Conservation (phyloP, 1,140 invertebrate species). For the Cotesia vestalis region DNA sequence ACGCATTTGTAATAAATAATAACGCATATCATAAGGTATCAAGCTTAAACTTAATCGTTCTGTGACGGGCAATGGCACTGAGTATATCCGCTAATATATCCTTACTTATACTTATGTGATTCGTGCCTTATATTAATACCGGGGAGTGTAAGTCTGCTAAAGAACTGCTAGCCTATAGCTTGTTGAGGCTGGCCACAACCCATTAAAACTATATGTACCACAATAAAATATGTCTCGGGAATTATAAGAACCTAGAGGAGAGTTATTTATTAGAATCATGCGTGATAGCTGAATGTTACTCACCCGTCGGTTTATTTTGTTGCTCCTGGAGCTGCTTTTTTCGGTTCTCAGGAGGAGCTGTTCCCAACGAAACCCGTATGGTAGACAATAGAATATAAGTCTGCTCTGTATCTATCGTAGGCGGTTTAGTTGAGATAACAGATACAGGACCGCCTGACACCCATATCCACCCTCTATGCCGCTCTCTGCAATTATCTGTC, state of each 20-base stretch:
- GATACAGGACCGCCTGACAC: slow-evolving; percentile 46
- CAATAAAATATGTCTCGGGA: slow-evolving; percentile 12
- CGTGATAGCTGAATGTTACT: slow-evolving; percentile 8
- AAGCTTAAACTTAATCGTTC: slow-evolving; percentile 31
- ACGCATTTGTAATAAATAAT: slow-evolving; percentile 31
- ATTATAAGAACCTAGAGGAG: slow-evolving; percentile 5
- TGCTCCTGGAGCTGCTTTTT: background rate
- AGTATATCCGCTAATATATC: slow-evolving; percentile 2
- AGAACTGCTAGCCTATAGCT: background rate
- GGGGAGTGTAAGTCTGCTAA: too few relatives aligned
- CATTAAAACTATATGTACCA: slow-evolving; percentile 1
- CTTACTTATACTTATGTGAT: slow-evolving; percentile 6
- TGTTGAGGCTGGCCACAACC: too few relatives aligned
- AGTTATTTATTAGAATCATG: slow-evolving; percentile 36
- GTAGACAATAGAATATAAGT: slow-evolving; percentile 53
- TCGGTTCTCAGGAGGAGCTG: too few relatives aligned
- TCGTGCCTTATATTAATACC: too few relatives aligned
- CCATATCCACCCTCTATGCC: slow-evolving; percentile 52
- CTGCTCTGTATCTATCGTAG: slow-evolving; percentile 44
- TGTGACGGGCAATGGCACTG: slow-evolving; percentile 23
- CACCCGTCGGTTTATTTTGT: background rate
- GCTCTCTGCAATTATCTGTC: slow-evolving; percentile 54
- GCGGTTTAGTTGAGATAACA: slow-evolving; percentile 51
- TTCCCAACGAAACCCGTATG: background rate
- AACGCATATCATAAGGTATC: slow-evolving; percentile 33